phyloP scores from a whole-genome alignment of 1,140 invertebrate species.

The Zaprionus vittiger region DNA sequence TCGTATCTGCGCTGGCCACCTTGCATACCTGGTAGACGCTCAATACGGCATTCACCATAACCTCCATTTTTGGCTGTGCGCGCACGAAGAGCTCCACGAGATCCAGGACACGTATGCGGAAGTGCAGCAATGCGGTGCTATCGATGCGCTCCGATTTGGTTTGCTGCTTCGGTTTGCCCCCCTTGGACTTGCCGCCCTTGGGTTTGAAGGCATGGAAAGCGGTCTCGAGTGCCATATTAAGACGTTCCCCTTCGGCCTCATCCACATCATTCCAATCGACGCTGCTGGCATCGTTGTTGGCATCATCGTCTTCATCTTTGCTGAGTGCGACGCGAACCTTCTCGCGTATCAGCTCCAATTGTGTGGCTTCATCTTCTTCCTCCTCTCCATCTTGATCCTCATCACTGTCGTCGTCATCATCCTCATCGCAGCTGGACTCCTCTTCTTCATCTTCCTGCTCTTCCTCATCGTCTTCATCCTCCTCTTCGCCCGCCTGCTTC shows the following conservation, averaged over 20 bases:
- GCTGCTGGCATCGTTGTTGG: slow-evolving; percentile 83
- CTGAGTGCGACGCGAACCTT: slow-evolving; percentile 53
- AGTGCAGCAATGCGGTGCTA: slow-evolving; percentile 56
- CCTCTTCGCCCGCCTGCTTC: slow-evolving; percentile 1
- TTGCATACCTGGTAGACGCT: slow-evolving; percentile 41
- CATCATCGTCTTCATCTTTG: slow-evolving; percentile 15
- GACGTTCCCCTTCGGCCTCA: slow-evolving; percentile 90
- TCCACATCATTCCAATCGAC: slow-evolving; percentile 91
- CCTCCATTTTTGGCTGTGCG: slow-evolving; percentile 34
- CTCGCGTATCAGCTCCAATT: slow-evolving; percentile 54
- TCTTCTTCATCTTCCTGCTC: neutral
- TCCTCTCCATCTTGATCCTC: slow-evolving; percentile 29
- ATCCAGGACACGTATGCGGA: slow-evolving; percentile 59
- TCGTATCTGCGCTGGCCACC: slow-evolving; percentile 10
- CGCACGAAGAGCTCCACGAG: slow-evolving; percentile 46
- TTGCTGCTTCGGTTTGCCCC: slow-evolving; percentile 31
- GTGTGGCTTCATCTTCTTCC: slow-evolving; percentile 5
- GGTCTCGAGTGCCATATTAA: slow-evolving; percentile 89
- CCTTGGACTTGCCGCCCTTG: slow-evolving; percentile 11
- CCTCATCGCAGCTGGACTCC: neutral
- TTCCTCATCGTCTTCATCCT: neutral
- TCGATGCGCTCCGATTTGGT: slow-evolving; percentile 65
- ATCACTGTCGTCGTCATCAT: slow-evolving; percentile 11
- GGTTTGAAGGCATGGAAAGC: slow-evolving; percentile 88
- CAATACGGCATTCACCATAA: slow-evolving; percentile 38